Evolutionary conservation across 2,888 invertebrate genomes (phyloP).

Genomic region (Flexamia atlantica): DNA sequence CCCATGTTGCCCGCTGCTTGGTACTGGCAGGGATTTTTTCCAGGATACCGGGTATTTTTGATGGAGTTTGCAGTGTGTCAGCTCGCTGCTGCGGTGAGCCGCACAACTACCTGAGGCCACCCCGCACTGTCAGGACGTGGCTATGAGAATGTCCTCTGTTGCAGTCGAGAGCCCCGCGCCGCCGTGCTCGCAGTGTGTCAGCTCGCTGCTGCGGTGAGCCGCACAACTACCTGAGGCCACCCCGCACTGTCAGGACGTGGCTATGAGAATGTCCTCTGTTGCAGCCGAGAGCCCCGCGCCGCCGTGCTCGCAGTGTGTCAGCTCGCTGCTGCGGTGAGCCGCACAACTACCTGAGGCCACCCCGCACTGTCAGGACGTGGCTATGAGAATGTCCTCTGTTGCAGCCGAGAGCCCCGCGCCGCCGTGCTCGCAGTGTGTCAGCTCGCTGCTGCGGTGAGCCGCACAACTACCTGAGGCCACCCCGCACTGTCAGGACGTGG

Average conservation of each 20-base stretch:
- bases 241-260: slow-evolving; percentile 68
- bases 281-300: slow-evolving; percentile 68
- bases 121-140: too few relatives aligned
- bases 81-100: too few relatives aligned
- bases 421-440: slow-evolving; percentile 82
- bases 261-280: too few relatives aligned
- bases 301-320: slow-evolving; percentile 82
- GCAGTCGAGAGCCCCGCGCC: slow-evolving; percentile 68
- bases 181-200: slow-evolving; percentile 82
- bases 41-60: too few relatives aligned
- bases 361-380: slow-evolving; percentile 69
- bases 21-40: too few relatives aligned
- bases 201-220: slow-evolving; percentile 81
- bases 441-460: slow-evolving; percentile 81
- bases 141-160: too few relatives aligned
- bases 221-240: slow-evolving; percentile 70
- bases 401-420: slow-evolving; percentile 68
- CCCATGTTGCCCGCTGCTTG: too few relatives aligned
- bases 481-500: slow-evolving; percentile 69
- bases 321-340: slow-evolving; percentile 81
- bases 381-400: too few relatives aligned
- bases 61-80: too few relatives aligned
- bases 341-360: slow-evolving; percentile 70
- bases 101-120: too few relatives aligned
- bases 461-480: slow-evolving; percentile 70